These are phyloP conservation scores for Cotesia chilonis DNA, from an alignment of 1,140 invertebrate genomes.

Conservation along the genomic window DNA sequence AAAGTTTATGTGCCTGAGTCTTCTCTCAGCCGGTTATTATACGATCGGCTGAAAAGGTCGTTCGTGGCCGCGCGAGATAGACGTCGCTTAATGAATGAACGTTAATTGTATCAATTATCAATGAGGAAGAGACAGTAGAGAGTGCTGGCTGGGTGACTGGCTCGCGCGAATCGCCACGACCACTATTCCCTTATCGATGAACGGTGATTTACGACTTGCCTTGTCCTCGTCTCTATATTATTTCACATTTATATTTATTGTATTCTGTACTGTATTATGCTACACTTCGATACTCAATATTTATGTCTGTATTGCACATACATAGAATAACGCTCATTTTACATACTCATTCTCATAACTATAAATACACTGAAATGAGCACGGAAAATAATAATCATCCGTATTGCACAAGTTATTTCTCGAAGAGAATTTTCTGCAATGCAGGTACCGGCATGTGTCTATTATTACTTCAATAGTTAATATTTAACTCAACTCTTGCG, in stretches of 20 bases:
- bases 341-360: too few species aligned
- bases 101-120: constrained; percentile 60
- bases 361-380: too few species aligned
- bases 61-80: constrained; percentile 31
- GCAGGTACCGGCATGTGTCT: constrained; percentile 35
- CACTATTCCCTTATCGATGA: constrained; percentile 51
- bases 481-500: constrained; percentile 20
- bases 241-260: constrained; percentile 6
- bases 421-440: background rate
- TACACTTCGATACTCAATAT: background rate
- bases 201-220: constrained; percentile 52
- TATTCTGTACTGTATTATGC: too few species aligned
- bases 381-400: background rate
- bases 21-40: constrained; percentile 26
- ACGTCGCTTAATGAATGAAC: constrained; percentile 51
- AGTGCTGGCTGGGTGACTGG: background rate
- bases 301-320: background rate
- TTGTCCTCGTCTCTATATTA: constrained; percentile 17
- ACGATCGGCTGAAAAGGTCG: constrained; percentile 38
- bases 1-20: constrained; percentile 26
- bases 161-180: constrained; percentile 36
- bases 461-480: background rate
- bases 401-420: background rate
- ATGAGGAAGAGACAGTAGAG: constrained; percentile 49
- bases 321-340: too few species aligned